These are phyloP conservation scores for Encarsia formosa DNA, from an alignment of 2,888 invertebrate genomes.

Conservation along the genomic window DNA sequence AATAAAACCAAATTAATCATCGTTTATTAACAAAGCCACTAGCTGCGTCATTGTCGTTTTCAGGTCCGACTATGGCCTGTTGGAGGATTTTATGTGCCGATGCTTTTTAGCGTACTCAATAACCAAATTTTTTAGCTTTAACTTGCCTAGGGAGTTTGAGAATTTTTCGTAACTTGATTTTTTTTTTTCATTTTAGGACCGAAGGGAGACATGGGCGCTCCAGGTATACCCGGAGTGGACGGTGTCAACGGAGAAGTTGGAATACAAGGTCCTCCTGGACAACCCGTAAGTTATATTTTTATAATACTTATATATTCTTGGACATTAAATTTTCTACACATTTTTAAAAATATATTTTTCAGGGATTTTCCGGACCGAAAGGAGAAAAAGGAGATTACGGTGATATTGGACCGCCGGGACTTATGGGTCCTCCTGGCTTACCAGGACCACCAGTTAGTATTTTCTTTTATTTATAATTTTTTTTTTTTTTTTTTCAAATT, in stretches of 20 bases:
- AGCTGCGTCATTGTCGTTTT: no score
- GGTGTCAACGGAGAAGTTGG: slow-evolving; percentile 77
- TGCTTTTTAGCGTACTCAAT: no score
- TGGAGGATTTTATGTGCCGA: slow-evolving; percentile 1
- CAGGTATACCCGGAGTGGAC: slow-evolving; percentile 70
- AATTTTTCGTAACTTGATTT: no score
- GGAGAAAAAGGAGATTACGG: slow-evolving; percentile 87
- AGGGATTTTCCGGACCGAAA: slow-evolving; percentile 80
- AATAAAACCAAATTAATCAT: no score
- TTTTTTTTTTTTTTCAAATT: neutral
- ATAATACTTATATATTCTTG: neutral
- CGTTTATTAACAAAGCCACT: no score
- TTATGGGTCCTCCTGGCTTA: slow-evolving; percentile 87
- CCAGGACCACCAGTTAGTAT: slow-evolving; percentile 57
- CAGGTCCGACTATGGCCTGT: slow-evolving; percentile 7
- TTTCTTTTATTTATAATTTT: slow-evolving; percentile 57
- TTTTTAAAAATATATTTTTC: slow-evolving; percentile 25
- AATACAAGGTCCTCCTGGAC: slow-evolving; percentile 82
- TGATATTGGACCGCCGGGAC: slow-evolving; percentile 88
- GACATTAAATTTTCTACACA: neutral
- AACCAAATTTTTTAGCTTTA: neutral
- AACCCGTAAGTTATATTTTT: slow-evolving; percentile 59
- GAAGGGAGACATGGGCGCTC: slow-evolving; percentile 70
- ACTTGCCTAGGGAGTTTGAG: no score
- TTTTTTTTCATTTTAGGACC: slow-evolving; percentile 56